Base-by-base conservation (phyloP, 2,888 invertebrate species). In the Kryphioiulus occultus region DNA sequence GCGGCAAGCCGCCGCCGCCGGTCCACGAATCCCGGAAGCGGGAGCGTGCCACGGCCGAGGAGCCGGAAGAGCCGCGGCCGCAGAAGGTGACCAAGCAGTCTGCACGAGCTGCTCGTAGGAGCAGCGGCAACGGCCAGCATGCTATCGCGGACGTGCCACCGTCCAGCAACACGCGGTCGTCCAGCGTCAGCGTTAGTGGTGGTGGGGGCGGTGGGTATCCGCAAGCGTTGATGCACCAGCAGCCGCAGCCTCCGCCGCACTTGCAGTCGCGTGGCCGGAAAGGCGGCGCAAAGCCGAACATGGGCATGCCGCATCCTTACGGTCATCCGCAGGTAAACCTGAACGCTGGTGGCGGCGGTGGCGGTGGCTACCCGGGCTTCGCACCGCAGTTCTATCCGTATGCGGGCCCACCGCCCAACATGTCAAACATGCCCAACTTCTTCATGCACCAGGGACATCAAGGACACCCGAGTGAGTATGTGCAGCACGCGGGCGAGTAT, bases 311-410 rank as follows among this genome's bases (percentile, higher is more conserved):
- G 17, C 35, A 4, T 59, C n/a, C 39, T 1, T 22, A 22, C 30
- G 19, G 68, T 2, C 88, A 88, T 15, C 88, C 53, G n/a, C n/a
- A n/a, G 44, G 85, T 85, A 19, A 85, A 39, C 42, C 85, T 88
- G 26, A 87, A 59, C 39, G 88, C 88, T 7, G 88, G n/a, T n/a
- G n/a, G n/a, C n/a, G n/a, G 47, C 10, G 47, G 47, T 17, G 47
- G 47, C 47, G 47, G 47, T 17, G 47, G 47, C 53, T 53, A 53
- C n/a, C 19, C 53, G 5, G 39, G 3, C 4, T 42, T 42, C 85
- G 39, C 39, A 3, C 42, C 85, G 42, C 26, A 22, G n/a, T n/a
- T n/a, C n/a, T n/a, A n/a, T n/a, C n/a, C 83, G 12, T 19, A 12
- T 39, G 78, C 39, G 19, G 26, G 22, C 22, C 22, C n/a, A 12